Base-by-base conservation (phyloP, 2,888 invertebrate species). In the Eristalinus aeneus region DNA sequence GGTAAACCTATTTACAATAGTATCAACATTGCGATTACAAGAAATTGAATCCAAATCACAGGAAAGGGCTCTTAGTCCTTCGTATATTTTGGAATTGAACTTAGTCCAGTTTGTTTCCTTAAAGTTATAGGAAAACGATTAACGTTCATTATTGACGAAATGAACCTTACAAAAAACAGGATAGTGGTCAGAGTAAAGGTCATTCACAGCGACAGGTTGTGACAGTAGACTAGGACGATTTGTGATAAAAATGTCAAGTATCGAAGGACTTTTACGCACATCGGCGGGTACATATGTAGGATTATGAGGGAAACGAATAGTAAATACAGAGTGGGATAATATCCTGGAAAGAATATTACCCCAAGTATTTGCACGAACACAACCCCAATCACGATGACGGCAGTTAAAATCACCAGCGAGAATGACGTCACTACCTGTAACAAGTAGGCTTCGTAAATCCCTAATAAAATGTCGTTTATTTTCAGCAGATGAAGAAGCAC, bases 381-480 rank as follows among this genome's bases (percentile, higher is more conserved):
- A 54, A 56, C 56, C 23, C 56, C 56, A 56, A 56, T 56, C 56
- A 56, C 56, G 56, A 56, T 56, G 23, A 56, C 23, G 23, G 22
- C 23, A 56, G 54, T 20, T 54, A 22, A 39, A 39, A n/a, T 39
- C 54, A 5, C n/a, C 39, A 39, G 39, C 39, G 12, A 39, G n/a
- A 39, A 39, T n/a, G 39, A n/a, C 39, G 27, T 27, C 27, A 27
- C n/a, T 39, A 12, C n/a, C 12, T 12, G n/a, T 12, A n/a, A 39
- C 39, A 39, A n/a, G n/a, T 22, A 54, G 16, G 16, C 16, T 22
- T 22, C 16, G 22, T 22, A 54, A 54, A 20, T 54, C 39, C n/a
- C 39, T 39, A 12, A n/a, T 39, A 39, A 39, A 39, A 10, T 12
- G 39, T 10, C n/a, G 11, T n/a, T 39, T 39, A 39, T 39, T 39